These are phyloP conservation scores for Halichondria panicea DNA, from an alignment of 37 sponge, comb jelly and placozoan genomes.

Conservation along the genomic window DNA sequence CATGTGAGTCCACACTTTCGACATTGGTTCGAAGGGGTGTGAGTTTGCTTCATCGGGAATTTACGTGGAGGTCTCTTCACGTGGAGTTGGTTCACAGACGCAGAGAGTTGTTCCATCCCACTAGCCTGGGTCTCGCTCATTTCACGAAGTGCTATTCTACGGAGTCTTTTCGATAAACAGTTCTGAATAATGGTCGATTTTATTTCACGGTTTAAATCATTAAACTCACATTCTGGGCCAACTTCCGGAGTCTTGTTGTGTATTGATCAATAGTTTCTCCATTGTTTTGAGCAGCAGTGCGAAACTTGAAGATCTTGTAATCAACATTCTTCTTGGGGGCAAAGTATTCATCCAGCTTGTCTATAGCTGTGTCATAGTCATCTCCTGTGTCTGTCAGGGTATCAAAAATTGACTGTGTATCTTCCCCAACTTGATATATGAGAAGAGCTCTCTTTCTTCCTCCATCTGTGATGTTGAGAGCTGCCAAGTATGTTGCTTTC, in stretches of 20 bases:
- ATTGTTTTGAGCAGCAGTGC: neutral
- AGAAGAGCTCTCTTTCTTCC: too few species aligned
- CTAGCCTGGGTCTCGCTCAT: neutral
- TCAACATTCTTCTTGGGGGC: constrained; percentile 8
- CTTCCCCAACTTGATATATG: too few species aligned
- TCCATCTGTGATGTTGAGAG: neutral
- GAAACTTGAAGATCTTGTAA: constrained; percentile 19
- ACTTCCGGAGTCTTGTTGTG: constrained; percentile 3
- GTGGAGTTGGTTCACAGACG: too few species aligned
- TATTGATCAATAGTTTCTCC: constrained; percentile 9
- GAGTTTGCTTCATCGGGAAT: too few species aligned
- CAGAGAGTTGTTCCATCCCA: too few species aligned
- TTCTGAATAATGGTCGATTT: constrained; percentile 16
- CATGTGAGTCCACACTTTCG: neutral
- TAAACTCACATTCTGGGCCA: constrained; percentile 12
- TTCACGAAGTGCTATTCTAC: too few species aligned
- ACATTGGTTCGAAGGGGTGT: too few species aligned
- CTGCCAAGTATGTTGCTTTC: constrained; percentile 16
- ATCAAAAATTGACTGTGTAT: too few species aligned
- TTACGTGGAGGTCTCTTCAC: too few species aligned
- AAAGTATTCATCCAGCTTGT: constrained; percentile 22
- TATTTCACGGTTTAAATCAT: constrained; percentile 6
- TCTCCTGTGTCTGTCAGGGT: too few species aligned
- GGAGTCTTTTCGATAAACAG: constrained; percentile 21
- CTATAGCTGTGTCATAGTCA: too few species aligned